Evolutionary conservation across 2,888 invertebrate genomes (phyloP), one percentile per base, ranked within the genome.

Genomic region (Auanema sp.): DNA sequence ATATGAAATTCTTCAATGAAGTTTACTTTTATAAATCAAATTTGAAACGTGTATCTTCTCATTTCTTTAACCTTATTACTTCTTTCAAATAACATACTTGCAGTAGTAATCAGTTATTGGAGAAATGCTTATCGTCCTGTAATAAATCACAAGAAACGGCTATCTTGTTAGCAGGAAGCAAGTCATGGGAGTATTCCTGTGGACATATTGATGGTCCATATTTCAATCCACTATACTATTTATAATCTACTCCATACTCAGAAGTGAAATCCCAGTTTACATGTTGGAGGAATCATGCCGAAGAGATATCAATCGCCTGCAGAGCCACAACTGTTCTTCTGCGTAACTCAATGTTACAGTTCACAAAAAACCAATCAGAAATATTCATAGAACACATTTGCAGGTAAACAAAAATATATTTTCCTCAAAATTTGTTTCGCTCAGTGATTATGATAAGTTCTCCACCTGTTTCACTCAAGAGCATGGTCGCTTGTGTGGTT

Each of bases 271-370:
- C 66, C 4, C 71, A 74, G 43, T 72, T 74, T 23, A 64, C 68
- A 10, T 74, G 74, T 49, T 74, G 74, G 74, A 72, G 66, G 23
- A 69, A 68, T 23, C 66, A 74, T 43, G 74, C 71, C 10, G 67
- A 69, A 14, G 66, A 67, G 18, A 61, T 73, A 0, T 66, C 65
- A 1, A 64, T 55, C 41, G 65, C 64, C 0, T 73, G 73, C 41
- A 56, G 71, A 18, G 56, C 63, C 23, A 67, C 69, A 14, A 73
- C 71, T 1, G 49, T 61, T 11, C 63, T 68, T 21, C 53, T 73
- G 3, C 55, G 65, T 16, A 54, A 54, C 6, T 68, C 70, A 21
- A 58, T 71, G 58, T 58, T 64, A 12, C 63, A 64, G 18, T 64
- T 73, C 18, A 66, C 73, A 4, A 60, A 59, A 40, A 73, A 73